These are phyloP conservation scores for Leptopterna dolabrata DNA, from an alignment of 2,888 invertebrate genomes.

Conservation along the genomic window DNA sequence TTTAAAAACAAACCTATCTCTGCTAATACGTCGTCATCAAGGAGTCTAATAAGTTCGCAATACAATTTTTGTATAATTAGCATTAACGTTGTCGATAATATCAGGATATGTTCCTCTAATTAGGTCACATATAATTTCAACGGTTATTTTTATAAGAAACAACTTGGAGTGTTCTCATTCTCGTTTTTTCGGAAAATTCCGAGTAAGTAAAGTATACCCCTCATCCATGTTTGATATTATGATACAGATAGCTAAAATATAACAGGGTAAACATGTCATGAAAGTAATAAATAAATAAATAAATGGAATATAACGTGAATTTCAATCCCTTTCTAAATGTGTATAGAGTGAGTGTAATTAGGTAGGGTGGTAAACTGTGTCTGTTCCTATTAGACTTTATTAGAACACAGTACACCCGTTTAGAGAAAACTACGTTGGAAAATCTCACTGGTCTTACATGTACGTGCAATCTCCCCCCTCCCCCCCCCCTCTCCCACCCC, in stretches of 20 bases:
- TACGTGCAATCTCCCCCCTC: constrained; percentile 54
- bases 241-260: constrained; percentile 44
- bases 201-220: constrained; percentile 40
- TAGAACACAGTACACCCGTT: constrained; percentile 59
- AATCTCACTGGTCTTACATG: constrained; percentile 45
- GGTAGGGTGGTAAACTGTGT: constrained; percentile 55
- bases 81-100: constrained; percentile 51
- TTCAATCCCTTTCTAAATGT: constrained; percentile 54
- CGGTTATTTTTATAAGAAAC: constrained; percentile 58
- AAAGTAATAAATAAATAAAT: constrained; percentile 49
- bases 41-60: constrained; percentile 20
- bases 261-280: constrained; percentile 59
- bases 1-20: not conserved
- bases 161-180: not conserved
- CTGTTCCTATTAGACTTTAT: constrained; percentile 59
- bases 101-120: constrained; percentile 60
- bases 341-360: constrained; percentile 50
- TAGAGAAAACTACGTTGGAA: constrained; percentile 14
- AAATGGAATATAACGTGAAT: constrained; percentile 43
- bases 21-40: constrained; percentile 5
- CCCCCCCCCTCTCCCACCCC: constrained; percentile 39
- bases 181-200: constrained; percentile 8
- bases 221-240: constrained; percentile 43
- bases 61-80: constrained; percentile 48
- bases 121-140: constrained; percentile 59